These are phyloP conservation scores for Catostylus mosaicus DNA, from an alignment of 30 jellyfish, hydroid and myxozoan genomes.

Conservation along the genomic window DNA sequence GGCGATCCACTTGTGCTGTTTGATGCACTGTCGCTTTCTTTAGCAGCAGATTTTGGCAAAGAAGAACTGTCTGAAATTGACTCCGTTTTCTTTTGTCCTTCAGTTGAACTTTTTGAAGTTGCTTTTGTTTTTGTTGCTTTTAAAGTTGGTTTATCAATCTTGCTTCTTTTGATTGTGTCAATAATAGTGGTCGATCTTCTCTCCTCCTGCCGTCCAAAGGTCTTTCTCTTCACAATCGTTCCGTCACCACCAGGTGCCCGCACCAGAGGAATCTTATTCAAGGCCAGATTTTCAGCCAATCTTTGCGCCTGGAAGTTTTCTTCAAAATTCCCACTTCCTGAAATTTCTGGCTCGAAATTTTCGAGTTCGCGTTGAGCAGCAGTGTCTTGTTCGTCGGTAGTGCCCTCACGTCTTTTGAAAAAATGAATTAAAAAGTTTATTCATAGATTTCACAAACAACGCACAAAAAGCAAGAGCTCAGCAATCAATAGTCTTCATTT, in stretches of 20 bases:
- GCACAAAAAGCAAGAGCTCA: too few relatives aligned
- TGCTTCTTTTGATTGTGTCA: slow-evolving; percentile 49
- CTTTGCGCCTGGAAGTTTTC: slow-evolving; percentile 84
- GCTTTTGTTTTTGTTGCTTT: slow-evolving; percentile 20
- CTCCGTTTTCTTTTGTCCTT: slow-evolving; percentile 24
- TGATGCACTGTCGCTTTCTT: not conserved
- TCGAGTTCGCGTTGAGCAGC: slow-evolving; percentile 73
- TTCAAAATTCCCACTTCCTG: slow-evolving; percentile 91
- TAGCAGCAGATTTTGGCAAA: slow-evolving; percentile 5
- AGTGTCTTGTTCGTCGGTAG: slow-evolving; percentile 88
- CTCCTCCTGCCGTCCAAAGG: slow-evolving; percentile 25
- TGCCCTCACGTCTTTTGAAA: slow-evolving; percentile 86
- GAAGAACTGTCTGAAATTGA: not conserved
- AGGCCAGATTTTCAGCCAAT: slow-evolving; percentile 90
- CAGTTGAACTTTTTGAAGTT: not conserved
- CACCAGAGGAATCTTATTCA: slow-evolving; percentile 67
- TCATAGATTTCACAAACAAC: not conserved
- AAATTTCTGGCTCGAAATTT: slow-evolving; percentile 56
- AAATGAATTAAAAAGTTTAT: not conserved
- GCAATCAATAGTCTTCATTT: too few relatives aligned
- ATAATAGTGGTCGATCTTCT: not conserved
- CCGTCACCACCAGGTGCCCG: slow-evolving; percentile 39
- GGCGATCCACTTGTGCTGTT: not conserved
- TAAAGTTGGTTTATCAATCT: slow-evolving; percentile 47
- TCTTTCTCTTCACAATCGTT: slow-evolving; percentile 51